These are phyloP conservation scores for Nymphalis c-album DNA, from an alignment of 2,888 invertebrate genomes.

Conservation along the genomic window DNA sequence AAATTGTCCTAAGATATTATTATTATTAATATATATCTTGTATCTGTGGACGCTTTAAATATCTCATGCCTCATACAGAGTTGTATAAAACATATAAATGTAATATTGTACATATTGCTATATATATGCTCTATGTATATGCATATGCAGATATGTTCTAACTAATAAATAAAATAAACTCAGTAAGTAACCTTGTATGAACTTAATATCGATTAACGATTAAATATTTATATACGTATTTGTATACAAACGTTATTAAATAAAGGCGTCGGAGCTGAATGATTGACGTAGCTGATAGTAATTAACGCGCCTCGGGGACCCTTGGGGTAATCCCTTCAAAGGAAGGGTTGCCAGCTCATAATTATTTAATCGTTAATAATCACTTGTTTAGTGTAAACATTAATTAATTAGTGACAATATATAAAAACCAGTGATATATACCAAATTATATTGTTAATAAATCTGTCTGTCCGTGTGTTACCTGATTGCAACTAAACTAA, in stretches of 20 bases:
- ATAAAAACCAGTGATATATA: too few relatives aligned
- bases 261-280: slow-evolving; percentile 48
- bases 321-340: slow-evolving; percentile 52
- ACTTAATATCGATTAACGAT: slow-evolving; percentile 7
- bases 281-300: slow-evolving; percentile 45
- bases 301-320: slow-evolving; percentile 50
- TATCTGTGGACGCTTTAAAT: too few relatives aligned
- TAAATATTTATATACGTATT: slow-evolving; percentile 5
- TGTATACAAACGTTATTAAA: slow-evolving; percentile 36
- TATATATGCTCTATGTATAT: not conserved
- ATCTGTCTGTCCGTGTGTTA: too few relatives aligned
- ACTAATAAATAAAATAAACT: not conserved
- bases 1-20: too few relatives aligned
- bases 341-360: slow-evolving; percentile 40
- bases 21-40: too few relatives aligned
- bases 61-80: too few relatives aligned
- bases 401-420: too few relatives aligned
- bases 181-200: not conserved
- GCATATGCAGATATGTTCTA: too few relatives aligned
- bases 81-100: too few relatives aligned
- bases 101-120: too few relatives aligned
- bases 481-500: too few relatives aligned
- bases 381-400: slow-evolving; percentile 24
- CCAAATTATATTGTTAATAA: too few relatives aligned
- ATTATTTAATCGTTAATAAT: slow-evolving; percentile 43